Percentiles rank a stretch among this genome's conserved stretches.
These are phyloP conservation scores for Gila robusta DNA, from an alignment of 2,797 vertebrate genomes.

Conservation along the genomic window DNA sequence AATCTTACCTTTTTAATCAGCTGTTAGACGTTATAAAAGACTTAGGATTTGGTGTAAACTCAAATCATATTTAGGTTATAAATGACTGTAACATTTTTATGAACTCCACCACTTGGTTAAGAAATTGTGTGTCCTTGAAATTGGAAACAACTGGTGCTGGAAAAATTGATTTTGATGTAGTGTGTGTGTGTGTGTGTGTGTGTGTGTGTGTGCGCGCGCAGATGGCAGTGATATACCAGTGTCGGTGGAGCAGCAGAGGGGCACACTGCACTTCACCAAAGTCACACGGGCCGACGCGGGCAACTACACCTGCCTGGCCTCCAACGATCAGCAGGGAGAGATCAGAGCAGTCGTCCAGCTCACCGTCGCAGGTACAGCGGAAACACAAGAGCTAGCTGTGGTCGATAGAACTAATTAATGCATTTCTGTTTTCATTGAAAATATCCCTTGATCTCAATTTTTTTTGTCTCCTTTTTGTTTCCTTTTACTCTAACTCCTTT, in stretches of 20 bases:
- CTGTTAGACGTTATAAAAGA: too few relatives aligned
- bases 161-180: not conserved
- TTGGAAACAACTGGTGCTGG: not conserved
- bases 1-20: too few relatives aligned
- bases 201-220: constrained; percentile 54
- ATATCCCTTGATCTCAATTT: not conserved
- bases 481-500: not conserved
- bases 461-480: not conserved
- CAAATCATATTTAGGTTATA: not conserved
- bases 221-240: constrained; percentile 82
- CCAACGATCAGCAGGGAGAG: constrained; percentile 85
- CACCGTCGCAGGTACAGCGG: constrained; percentile 82
- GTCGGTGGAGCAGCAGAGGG: constrained; percentile 78
- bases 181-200: too few relatives aligned
- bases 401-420: not conserved
- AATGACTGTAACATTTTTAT: not conserved
- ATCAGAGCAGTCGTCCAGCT: constrained; percentile 84
- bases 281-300: constrained; percentile 83
- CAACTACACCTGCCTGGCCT: constrained; percentile 87
- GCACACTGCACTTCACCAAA: constrained; percentile 81
- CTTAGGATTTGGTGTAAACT: too few relatives aligned
- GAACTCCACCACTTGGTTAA: not conserved
- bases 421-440: not conserved
- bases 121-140: not conserved
- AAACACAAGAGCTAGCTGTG: not conserved